Conservation (phyloP, 92 coral and sea anemone genomes). For the Pocillopora meandrina region DNA sequence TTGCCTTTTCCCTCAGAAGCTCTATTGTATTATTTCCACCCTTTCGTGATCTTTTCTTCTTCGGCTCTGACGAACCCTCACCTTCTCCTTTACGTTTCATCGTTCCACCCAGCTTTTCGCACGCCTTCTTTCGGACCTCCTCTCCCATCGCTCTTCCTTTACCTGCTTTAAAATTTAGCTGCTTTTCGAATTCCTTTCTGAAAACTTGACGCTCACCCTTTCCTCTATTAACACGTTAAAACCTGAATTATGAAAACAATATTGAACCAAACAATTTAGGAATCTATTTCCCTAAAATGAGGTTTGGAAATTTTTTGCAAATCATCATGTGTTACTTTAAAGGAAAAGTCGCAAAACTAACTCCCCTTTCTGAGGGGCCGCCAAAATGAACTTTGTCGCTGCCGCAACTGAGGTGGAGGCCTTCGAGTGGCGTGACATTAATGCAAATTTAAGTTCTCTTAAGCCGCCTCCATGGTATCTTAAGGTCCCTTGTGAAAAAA, state of each 20-base stretch:
- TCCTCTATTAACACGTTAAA: slow-evolving; percentile 22
- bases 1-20: too few species aligned
- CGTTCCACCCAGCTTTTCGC: slow-evolving; percentile 49
- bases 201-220: slow-evolving; percentile 29
- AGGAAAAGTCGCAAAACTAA: slow-evolving; percentile 24
- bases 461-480: not conserved
- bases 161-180: slow-evolving; percentile 28
- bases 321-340: slow-evolving; percentile 19
- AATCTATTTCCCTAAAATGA: slow-evolving; percentile 22
- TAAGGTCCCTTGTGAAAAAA: too few species aligned
- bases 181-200: slow-evolving; percentile 37
- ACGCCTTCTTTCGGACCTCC: slow-evolving; percentile 41
- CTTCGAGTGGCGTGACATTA: too few species aligned
- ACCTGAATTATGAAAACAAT: slow-evolving; percentile 30
- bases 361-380: slow-evolving; percentile 35
- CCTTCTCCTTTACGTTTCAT: slow-evolving; percentile 34
- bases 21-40: too few species aligned
- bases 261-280: not conserved
- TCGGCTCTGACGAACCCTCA: slow-evolving; percentile 28
- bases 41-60: slow-evolving; percentile 24
- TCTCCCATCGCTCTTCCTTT: slow-evolving; percentile 52
- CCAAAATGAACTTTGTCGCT: slow-evolving; percentile 35
- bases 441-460: slow-evolving; percentile 6
- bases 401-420: slow-evolving; percentile 12
- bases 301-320: slow-evolving; percentile 14